These are phyloP conservation scores for Nephrocerus scutellatus DNA, from an alignment of 2,888 invertebrate genomes.

Conservation along the genomic window DNA sequence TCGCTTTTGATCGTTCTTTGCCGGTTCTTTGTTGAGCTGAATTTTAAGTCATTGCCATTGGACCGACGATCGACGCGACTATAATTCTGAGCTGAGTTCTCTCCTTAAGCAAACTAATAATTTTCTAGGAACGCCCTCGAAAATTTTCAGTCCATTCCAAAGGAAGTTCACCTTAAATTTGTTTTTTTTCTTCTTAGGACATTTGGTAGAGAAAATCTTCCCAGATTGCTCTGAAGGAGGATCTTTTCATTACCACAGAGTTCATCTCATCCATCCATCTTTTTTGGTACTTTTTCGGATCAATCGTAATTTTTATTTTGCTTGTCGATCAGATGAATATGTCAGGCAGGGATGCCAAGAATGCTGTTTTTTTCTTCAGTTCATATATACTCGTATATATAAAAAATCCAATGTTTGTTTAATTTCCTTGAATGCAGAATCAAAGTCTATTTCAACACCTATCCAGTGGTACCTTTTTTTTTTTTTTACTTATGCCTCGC, in stretches of 20 bases:
- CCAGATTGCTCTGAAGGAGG: conserved; percentile 12
- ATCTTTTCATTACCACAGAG: neutral
- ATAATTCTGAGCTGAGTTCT: conserved; percentile 16
- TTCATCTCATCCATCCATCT: conserved; percentile 4
- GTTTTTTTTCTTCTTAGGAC: conserved; percentile 5
- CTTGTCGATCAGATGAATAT: too few species aligned
- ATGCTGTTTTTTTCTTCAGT: too few species aligned
- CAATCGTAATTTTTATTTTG: too few species aligned
- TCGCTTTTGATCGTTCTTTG: neutral
- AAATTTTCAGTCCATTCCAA: conserved; percentile 16
- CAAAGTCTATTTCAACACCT: too few species aligned
- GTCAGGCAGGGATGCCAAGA: too few species aligned
- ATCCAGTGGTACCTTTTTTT: too few species aligned
- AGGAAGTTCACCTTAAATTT: conserved; percentile 12
- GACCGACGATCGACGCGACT: neutral
- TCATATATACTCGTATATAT: too few species aligned
- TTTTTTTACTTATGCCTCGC: too few species aligned
- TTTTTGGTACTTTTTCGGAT: too few species aligned
- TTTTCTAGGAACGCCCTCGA: conserved; percentile 36
- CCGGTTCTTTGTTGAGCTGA: conserved; percentile 3
- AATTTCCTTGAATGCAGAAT: too few species aligned
- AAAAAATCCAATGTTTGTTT: too few species aligned
- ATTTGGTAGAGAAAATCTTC: conserved; percentile 1
- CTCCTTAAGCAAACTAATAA: conserved; percentile 37
- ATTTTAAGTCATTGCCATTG: neutral